Percentiles rank a stretch among this genome's conserved stretches.
phyloP scores from a whole-genome alignment of 92 coral and sea anemone genomes.

The Scolanthus callimorphus region DNA sequence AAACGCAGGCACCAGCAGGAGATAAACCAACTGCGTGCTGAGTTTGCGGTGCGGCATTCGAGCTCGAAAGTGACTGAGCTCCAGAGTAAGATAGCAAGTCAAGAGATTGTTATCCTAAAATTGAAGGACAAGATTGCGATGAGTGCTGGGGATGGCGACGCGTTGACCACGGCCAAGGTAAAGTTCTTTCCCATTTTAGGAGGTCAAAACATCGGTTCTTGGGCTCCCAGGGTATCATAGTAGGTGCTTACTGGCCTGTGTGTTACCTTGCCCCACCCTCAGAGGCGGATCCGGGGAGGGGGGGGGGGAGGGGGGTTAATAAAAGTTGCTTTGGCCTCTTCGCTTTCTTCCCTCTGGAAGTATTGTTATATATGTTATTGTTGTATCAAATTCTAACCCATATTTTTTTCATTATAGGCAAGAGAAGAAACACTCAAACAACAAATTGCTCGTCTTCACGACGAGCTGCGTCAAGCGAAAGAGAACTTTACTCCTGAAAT shows the following conservation, averaged over 20 bases:
- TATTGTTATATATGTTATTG: no score
- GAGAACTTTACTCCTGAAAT: conserved; percentile 86
- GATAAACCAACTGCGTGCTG: conserved; percentile 68
- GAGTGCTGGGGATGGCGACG: conserved; percentile 52
- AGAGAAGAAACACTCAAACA: conserved; percentile 83
- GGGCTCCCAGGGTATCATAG: no score
- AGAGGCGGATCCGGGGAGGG: no score
- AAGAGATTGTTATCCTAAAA: conserved; percentile 81
- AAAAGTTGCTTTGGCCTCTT: no score
- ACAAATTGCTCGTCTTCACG: conserved; percentile 64
- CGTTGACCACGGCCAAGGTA: conserved; percentile 77
- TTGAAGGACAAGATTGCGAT: conserved; percentile 77
- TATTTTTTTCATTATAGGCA: conserved; percentile 37
- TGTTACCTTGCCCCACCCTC: no score
- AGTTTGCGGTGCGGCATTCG: conserved; percentile 74
- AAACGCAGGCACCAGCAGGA: conserved; percentile 80
- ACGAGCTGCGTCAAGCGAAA: conserved; percentile 72
- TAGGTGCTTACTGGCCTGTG: no score
- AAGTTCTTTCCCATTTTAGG: neutral
- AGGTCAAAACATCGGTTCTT: no score
- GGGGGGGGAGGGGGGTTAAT: no score
- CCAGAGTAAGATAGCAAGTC: conserved; percentile 78
- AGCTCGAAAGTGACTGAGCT: conserved; percentile 79
- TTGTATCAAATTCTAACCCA: no score
- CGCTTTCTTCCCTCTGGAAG: no score